These are phyloP conservation scores for Drosophila malerkotliana DNA, from an alignment of 1,140 invertebrate species.

Conservation along the genomic window DNA sequence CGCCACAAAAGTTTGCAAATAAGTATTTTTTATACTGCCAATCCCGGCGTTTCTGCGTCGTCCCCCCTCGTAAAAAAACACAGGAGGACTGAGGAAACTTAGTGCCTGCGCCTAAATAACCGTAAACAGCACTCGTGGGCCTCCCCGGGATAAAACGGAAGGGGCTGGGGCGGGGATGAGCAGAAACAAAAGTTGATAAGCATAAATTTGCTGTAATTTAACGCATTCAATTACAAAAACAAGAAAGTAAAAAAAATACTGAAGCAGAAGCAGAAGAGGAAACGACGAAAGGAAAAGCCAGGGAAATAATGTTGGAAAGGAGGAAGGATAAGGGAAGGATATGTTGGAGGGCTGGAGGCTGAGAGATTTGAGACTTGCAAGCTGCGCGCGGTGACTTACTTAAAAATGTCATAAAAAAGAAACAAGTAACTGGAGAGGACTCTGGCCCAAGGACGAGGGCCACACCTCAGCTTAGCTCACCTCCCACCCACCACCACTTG, in stretches of 20 bases:
- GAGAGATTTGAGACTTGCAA: slow-evolving; percentile 39
- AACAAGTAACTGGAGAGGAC: slow-evolving; percentile 46
- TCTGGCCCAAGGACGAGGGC: background rate
- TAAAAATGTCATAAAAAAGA: slow-evolving; percentile 77
- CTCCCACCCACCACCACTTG: background rate
- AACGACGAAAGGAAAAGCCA: slow-evolving; percentile 15
- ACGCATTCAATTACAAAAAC: slow-evolving; percentile 77
- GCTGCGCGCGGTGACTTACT: slow-evolving; percentile 73
- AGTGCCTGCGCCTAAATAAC: slow-evolving; percentile 78
- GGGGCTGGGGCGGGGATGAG: slow-evolving; percentile 8
- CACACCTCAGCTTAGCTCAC: slow-evolving; percentile 15
- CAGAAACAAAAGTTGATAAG: slow-evolving; percentile 73
- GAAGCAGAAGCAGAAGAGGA: slow-evolving; percentile 10
- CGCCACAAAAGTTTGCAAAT: slow-evolving; percentile 79
- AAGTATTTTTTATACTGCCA: slow-evolving; percentile 78
- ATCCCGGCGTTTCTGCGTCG: slow-evolving; percentile 32
- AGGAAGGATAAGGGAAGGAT: slow-evolving; percentile 6
- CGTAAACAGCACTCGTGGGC: slow-evolving; percentile 77
- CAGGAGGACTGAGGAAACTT: slow-evolving; percentile 58
- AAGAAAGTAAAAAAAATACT: slow-evolving; percentile 39
- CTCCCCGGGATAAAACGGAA: background rate
- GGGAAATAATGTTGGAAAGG: slow-evolving; percentile 9
- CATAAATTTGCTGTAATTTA: slow-evolving; percentile 82
- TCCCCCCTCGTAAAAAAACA: slow-evolving; percentile 43
- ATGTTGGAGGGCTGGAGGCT: background rate